A percentile compares a stretch with the other conserved stretches of the same genome.
phyloP scores from a whole-genome alignment of 2,888 invertebrate genomes.

The Trissolcus japonicus region DNA sequence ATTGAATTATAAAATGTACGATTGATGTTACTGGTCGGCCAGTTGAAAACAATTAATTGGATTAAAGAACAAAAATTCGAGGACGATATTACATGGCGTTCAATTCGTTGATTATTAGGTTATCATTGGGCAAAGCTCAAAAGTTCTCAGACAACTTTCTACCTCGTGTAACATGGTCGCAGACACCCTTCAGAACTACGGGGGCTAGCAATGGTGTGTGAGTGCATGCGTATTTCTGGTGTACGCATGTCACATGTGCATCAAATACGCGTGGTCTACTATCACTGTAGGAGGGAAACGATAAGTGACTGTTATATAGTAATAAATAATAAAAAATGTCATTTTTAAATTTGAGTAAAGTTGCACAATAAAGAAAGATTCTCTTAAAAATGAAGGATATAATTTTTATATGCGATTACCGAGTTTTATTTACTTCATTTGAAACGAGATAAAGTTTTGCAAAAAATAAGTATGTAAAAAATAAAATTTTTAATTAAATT shows the following conservation, averaged over 20 bases:
- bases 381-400: too few species aligned
- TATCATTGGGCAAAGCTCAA: neutral
- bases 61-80: neutral
- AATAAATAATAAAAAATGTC: constrained; percentile 3
- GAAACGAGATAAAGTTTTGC: too few species aligned
- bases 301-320: constrained; percentile 68
- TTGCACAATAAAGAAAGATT: too few species aligned
- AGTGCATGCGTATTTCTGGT: constrained; percentile 59
- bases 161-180: constrained; percentile 67
- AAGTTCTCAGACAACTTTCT: constrained; percentile 22
- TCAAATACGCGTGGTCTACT: constrained; percentile 64
- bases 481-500: neutral
- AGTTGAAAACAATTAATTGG: neutral
- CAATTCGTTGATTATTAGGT: neutral
- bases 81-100: neutral
- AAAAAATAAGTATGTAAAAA: neutral
- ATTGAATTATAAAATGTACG: too few species aligned
- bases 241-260: constrained; percentile 62
- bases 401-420: too few species aligned
- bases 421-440: too few species aligned
- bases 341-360: too few species aligned
- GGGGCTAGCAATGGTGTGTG: constrained; percentile 21
- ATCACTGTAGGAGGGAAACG: constrained; percentile 60
- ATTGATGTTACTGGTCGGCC: too few species aligned
- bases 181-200: constrained; percentile 68